Conservation (phyloP, 2,888 invertebrate species). For the Epirrhoe tristata region DNA sequence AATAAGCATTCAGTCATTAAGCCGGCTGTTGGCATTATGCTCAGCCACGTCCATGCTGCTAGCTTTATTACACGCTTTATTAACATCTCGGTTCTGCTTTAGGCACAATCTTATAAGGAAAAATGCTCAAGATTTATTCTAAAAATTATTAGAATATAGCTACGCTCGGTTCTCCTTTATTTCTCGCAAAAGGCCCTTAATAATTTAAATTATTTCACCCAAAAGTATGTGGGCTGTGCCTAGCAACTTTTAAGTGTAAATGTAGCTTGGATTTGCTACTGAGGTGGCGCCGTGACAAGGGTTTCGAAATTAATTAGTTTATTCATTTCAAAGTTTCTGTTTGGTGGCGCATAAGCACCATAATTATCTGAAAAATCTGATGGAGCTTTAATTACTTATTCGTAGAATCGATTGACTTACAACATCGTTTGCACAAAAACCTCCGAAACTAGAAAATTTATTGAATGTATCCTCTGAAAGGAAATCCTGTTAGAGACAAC, state of each 20-base stretch:
- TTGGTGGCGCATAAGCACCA: slow-evolving; percentile 43
- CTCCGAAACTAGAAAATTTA: slow-evolving; percentile 6
- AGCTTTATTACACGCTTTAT: slow-evolving; percentile 62
- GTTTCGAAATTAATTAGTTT: slow-evolving; percentile 62
- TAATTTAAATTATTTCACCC: slow-evolving; percentile 41
- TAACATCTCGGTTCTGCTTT: slow-evolving; percentile 52
- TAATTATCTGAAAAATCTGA: slow-evolving; percentile 12
- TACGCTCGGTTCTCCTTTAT: slow-evolving; percentile 43
- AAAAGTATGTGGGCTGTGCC: slow-evolving; percentile 38
- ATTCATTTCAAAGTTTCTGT: slow-evolving; percentile 58
- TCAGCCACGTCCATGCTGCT: slow-evolving; percentile 50
- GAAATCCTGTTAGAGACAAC: slow-evolving; percentile 22
- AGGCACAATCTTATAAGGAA: slow-evolving; percentile 61
- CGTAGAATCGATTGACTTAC: background rate
- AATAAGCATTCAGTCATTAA: slow-evolving; percentile 52
- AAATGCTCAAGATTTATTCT: slow-evolving; percentile 62
- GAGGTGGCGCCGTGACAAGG: slow-evolving; percentile 56
- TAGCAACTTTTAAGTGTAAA: slow-evolving; percentile 49
- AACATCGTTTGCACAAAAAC: background rate
- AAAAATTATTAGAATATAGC: slow-evolving; percentile 57
- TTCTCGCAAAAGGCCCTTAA: slow-evolving; percentile 44
- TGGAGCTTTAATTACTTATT: slow-evolving; percentile 10
- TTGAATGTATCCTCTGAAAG: slow-evolving; percentile 2
- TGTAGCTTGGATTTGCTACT: slow-evolving; percentile 53
- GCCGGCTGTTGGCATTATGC: slow-evolving; percentile 55